Evolutionary conservation across 2,888 invertebrate genomes (phyloP), one percentile per base, ranked within the genome.

Genomic region (Lacanobia oleracea): DNA sequence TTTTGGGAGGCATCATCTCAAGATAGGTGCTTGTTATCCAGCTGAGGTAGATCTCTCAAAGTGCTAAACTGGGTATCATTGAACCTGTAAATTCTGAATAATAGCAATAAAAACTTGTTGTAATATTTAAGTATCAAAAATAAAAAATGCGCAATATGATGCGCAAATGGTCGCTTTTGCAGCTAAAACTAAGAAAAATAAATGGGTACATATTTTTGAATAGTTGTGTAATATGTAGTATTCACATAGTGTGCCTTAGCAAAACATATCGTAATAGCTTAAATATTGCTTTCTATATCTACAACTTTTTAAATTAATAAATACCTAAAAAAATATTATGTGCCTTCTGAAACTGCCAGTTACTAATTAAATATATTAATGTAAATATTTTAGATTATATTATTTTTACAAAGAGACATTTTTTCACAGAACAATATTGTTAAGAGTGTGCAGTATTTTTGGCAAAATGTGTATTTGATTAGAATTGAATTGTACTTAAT

Each of bases 341-440:
- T 95, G 95, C 94, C 94, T 95, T 94, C 91, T 91, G 87, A 91
- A 93, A 94, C 94, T 95, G 94, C 94, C 94, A 95, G 93, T 93
- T 94, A 94, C 91, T 94, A 92, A 94, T 87, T 90, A 90, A 89
- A 83, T 82, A 86, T 86, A 86, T 83, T 91, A 91, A 90, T 94
- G 94, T 94, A 94, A 91, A 94, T 94, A 94, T 85, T 88, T 87
- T 89, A 89, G 88, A 81, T 82, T 80, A 83, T 87, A 85, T 87
- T 80, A 86, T 86, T 86, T 86, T 83, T 87, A 83, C 80, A 81
- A 75, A 68, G 59, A 73, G 82, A 80, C 87, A 88, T 91, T 92
- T 93, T 91, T 94, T 93, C 93, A 93, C 91, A 91, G 91, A 92
- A 86, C 54, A 54, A 54, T 69, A 40, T 63, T 40, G n/a, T 45